Conservation (phyloP, 1,140 invertebrate species). For the Brachionus paranguensis region DNA sequence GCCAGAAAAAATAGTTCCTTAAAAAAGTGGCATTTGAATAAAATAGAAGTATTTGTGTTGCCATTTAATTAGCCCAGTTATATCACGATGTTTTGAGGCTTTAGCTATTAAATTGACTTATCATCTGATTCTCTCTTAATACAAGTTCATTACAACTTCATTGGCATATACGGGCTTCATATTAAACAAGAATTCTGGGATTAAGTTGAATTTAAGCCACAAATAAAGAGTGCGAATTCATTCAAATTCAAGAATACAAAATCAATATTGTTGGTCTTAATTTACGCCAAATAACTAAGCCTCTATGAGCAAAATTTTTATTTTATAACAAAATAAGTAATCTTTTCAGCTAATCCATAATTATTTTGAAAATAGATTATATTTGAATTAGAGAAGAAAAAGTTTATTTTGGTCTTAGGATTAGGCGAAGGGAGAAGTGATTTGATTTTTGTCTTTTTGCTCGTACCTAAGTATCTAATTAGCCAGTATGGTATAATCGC, state of each 20-base stretch:
- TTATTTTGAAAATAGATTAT: slow-evolving; percentile 34
- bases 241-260: neutral
- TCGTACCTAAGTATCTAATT: neutral
- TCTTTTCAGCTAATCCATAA: slow-evolving; percentile 25
- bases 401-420: slow-evolving; percentile 15
- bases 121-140: neutral
- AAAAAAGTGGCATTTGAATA: neutral
- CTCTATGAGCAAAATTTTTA: neutral
- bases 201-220: neutral
- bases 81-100: neutral
- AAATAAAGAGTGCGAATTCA: neutral
- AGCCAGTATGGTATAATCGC: slow-evolving; percentile 4
- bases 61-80: neutral
- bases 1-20: neutral
- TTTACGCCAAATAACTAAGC: neutral
- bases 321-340: slow-evolving; percentile 31
- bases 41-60: neutral
- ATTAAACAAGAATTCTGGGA: neutral
- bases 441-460: neutral
- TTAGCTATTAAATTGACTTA: neutral
- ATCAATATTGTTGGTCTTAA: neutral
- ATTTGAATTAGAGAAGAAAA: slow-evolving; percentile 10
- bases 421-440: neutral
- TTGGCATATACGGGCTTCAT: neutral
- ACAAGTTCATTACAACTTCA: neutral